Evolutionary conservation across 2,888 invertebrate genomes (phyloP).

Genomic region (Eucriotettix oculatus): DNA sequence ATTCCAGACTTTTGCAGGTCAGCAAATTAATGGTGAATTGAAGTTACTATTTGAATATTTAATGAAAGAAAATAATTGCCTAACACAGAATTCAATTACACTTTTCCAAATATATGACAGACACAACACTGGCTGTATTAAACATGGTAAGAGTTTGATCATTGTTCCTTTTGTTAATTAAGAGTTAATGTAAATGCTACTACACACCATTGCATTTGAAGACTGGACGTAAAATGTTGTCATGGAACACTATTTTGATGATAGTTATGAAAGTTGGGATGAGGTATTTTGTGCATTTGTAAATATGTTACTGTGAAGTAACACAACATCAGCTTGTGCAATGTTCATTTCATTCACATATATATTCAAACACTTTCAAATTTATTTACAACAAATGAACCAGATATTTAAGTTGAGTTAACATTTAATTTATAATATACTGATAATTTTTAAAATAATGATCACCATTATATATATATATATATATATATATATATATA

Average conservation of each 20-base stretch:
- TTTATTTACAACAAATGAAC: not conserved
- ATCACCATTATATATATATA: no score
- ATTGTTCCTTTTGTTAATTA: no score
- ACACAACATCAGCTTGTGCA: no score
- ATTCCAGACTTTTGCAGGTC: no score
- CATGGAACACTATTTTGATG: not conserved
- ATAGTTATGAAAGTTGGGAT: constrained; percentile 1
- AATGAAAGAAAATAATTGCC: no score
- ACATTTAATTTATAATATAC: no score
- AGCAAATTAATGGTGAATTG: no score
- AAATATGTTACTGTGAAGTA: not conserved
- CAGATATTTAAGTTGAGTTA: no score
- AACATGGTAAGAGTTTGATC: not conserved
- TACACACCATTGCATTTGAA: not conserved
- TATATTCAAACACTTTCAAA: not conserved
- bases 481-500: no score
- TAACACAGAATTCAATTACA: not conserved
- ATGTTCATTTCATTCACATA: not conserved
- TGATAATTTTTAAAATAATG: no score
- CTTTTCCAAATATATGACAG: not conserved
- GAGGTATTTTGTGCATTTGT: constrained; percentile 7
- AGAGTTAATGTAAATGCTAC: no score
- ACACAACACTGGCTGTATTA: not conserved
- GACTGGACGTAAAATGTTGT: constrained; percentile 1
- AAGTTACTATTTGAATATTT: no score